Conservation (phyloP, 1,140 invertebrate species). For the Drosophila saltans region DNA sequence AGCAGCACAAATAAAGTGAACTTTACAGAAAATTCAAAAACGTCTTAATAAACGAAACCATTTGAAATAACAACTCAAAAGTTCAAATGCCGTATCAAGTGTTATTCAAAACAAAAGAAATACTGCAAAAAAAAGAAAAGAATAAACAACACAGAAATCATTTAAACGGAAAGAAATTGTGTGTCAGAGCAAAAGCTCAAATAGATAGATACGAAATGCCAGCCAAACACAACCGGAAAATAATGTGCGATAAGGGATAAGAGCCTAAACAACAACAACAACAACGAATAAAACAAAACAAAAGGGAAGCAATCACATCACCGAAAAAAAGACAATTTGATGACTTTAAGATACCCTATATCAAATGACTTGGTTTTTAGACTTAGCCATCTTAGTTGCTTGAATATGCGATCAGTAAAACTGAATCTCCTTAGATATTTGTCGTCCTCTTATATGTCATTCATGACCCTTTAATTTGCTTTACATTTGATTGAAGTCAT, state of each 20-base stretch:
- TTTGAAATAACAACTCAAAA: conserved; percentile 44
- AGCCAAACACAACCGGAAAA: conserved; percentile 54
- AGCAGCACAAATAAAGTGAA: neutral
- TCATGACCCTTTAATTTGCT: too few relatives aligned
- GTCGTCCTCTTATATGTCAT: too few relatives aligned
- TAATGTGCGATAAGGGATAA: conserved; percentile 49
- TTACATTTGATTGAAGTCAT: too few relatives aligned
- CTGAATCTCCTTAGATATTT: too few relatives aligned
- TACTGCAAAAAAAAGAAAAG: conserved; percentile 18
- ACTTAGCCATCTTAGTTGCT: too few relatives aligned
- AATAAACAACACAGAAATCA: conserved; percentile 39
- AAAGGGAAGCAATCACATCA: conserved; percentile 35
- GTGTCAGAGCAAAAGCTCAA: conserved; percentile 46
- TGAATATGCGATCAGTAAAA: too few relatives aligned
- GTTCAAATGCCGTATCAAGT: conserved; percentile 48
- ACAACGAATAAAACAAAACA: conserved; percentile 46
- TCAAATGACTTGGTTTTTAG: too few relatives aligned
- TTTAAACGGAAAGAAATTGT: conserved; percentile 57
- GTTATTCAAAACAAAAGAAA: conserved; percentile 33
- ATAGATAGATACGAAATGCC: conserved; percentile 58
- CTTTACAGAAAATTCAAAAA: conserved; percentile 18
- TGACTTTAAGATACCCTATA: neutral
- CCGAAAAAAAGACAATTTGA: neutral
- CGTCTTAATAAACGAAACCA: conserved; percentile 31
- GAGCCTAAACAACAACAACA: conserved; percentile 19